Conservation (phyloP, 2,888 invertebrate genomes). For the Andrena camellia region DNA sequence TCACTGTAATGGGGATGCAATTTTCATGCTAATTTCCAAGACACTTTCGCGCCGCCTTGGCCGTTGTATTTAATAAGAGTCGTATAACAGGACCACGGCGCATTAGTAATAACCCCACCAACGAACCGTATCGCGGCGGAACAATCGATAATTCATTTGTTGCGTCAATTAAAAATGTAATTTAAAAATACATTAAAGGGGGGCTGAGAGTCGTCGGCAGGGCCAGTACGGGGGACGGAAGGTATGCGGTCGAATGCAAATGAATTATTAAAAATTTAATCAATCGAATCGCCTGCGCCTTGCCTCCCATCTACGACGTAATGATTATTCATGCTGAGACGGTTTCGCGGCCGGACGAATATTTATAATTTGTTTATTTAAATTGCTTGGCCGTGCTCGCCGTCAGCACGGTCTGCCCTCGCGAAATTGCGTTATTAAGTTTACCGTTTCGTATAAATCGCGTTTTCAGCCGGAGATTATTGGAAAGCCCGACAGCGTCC, state of each 20-base stretch:
- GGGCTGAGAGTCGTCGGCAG: slow-evolving; percentile 26
- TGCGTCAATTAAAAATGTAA: slow-evolving; percentile 84
- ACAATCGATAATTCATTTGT: slow-evolving; percentile 83
- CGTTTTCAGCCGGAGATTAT: slow-evolving; percentile 75
- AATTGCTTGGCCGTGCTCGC: slow-evolving; percentile 77
- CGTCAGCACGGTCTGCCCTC: slow-evolving; percentile 76
- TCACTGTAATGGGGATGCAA: slow-evolving; percentile 32
- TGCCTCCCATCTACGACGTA: slow-evolving; percentile 79
- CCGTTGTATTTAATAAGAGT: slow-evolving; percentile 54
- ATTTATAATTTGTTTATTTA: slow-evolving; percentile 85
- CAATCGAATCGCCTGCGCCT: slow-evolving; percentile 84
- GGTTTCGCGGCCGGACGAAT: slow-evolving; percentile 82
- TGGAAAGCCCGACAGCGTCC: slow-evolving; percentile 61
- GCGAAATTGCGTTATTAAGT: slow-evolving; percentile 83
- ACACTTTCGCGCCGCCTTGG: slow-evolving; percentile 46
- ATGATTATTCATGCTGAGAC: slow-evolving; percentile 85
- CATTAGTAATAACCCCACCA: slow-evolving; percentile 72
- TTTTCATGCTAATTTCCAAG: slow-evolving; percentile 60
- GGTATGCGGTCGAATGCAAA: slow-evolving; percentile 82
- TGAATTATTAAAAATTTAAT: slow-evolving; percentile 85
- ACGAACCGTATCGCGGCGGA: slow-evolving; percentile 61
- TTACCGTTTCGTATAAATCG: slow-evolving; percentile 81
- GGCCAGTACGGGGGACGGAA: slow-evolving; percentile 45
- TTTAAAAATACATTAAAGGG: slow-evolving; percentile 83
- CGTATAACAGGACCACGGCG: slow-evolving; percentile 56